Evolutionary conservation across 53 echinoderm and acorn worm genomes (phyloP), one percentile per base, ranked within the genome.

Genomic region (Apostichopus leukothele): DNA sequence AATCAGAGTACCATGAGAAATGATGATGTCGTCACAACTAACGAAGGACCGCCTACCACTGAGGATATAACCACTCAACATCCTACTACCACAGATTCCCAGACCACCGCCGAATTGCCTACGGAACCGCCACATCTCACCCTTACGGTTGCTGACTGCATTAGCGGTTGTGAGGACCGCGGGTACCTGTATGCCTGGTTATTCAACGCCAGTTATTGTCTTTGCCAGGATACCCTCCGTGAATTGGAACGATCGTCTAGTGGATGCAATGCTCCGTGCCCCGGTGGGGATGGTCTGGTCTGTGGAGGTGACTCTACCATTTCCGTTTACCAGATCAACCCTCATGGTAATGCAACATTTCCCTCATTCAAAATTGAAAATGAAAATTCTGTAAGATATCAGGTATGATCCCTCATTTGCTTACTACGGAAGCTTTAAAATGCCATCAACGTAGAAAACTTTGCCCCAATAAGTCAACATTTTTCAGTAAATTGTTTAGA

Each of bases 241-340:
- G 91, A 79, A 3, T 51, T 93, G 20, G 75, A 74, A 5, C 16
- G 87, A 13, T 88, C 89, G 51, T 60, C 55, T 51, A 73, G 77
- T 16, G 86, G 83, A 6, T 95, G 95, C 75, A 74, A 91, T 79
- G 86, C 88, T 13, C 78, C 55, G 54, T 95, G 95, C 75, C 80
- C 91, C 1, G 95, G 95, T n/a, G 95, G 95, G 3, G 93, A 93
- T 51, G 93, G 95, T 21, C 50, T 63, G 6, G 86, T 86, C 22
- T 95, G 95, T 51, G 95, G 95, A 19, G 95, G 95, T 0, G 92
- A 75, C 14, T 78, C 55, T 0, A 89, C 76, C 14, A 78, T 89
- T 25, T 93, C 95, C 19, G 90, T 93, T 7, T 95, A 76, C 81
- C 90, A 90, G 23, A 88, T 84, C 21, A 86, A 91, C 39, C 23